Percentiles rank a stretch among this genome's conserved stretches.
These are phyloP conservation scores for Melanotaenia nigrans DNA, from an alignment of 2,797 vertebrate species.

Conservation along the genomic window DNA sequence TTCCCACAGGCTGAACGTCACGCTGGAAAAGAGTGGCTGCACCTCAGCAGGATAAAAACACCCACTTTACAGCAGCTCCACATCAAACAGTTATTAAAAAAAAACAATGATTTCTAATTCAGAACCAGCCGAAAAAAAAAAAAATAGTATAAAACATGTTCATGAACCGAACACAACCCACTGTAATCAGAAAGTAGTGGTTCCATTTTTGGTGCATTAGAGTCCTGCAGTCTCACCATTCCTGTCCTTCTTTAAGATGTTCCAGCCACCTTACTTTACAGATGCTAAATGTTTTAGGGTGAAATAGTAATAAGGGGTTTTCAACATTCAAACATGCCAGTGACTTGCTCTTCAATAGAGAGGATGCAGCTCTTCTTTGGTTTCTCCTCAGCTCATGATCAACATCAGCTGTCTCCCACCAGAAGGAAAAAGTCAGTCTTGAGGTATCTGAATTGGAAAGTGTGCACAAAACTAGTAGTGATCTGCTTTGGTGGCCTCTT, in stretches of 20 bases:
- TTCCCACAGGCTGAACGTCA: constrained; percentile 6
- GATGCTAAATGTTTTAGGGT: constrained; percentile 12
- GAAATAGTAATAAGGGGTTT: constrained; percentile 22
- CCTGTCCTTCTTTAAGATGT: constrained; percentile 49
- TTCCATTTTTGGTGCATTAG: constrained; percentile 39
- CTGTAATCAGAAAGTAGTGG: constrained; percentile 17
- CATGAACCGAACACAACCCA: constrained; percentile 1
- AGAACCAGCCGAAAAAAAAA: constrained; percentile 5
- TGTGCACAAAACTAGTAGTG: neutral
- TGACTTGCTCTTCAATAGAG: neutral
- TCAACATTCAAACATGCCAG: constrained; percentile 43
- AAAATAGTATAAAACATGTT: constrained; percentile 21
- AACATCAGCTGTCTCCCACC: constrained; percentile 5
- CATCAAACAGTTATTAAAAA: constrained; percentile 5
- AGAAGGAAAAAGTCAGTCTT: constrained; percentile 16
- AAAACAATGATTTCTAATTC: constrained; percentile 24
- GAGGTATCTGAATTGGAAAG: constrained; percentile 44
- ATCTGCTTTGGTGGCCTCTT: constrained; percentile 11
- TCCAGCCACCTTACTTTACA: constrained; percentile 60
- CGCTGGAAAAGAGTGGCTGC: neutral
- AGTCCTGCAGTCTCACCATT: constrained; percentile 5
- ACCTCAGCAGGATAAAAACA: neutral
- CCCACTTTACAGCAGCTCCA: constrained; percentile 1
- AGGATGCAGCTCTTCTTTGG: constrained; percentile 47
- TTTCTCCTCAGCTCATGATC: constrained; percentile 32